Percentiles rank a stretch among this genome's conserved stretches.
Conservation (phyloP, 2,888 invertebrate genomes). For the Leptopilina myrica region DNA sequence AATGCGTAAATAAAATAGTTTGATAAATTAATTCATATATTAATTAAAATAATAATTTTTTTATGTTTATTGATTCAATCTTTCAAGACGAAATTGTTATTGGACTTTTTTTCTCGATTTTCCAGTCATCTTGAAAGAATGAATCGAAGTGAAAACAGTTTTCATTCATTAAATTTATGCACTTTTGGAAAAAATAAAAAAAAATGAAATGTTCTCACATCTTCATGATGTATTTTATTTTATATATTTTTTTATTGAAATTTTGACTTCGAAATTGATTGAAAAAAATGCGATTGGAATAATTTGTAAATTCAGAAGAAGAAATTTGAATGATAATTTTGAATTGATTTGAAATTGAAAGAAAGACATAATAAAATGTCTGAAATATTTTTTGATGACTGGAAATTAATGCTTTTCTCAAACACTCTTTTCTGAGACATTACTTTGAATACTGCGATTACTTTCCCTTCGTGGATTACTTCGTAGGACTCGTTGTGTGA, state of each 20-base stretch:
- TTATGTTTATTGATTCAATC: not conserved
- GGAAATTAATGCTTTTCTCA: constrained; percentile 49
- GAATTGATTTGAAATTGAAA: no score
- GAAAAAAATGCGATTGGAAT: no score
- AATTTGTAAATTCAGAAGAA: no score
- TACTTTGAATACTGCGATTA: constrained; percentile 68
- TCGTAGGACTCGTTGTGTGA: constrained; percentile 51
- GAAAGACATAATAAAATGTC: not conserved
- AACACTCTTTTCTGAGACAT: constrained; percentile 72
- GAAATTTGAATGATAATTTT: no score
- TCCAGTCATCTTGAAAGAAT: not conserved
- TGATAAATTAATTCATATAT: not conserved
- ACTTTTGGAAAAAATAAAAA: not conserved
- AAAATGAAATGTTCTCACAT: not conserved
- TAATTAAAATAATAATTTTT: not conserved
- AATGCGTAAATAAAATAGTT: not conserved
- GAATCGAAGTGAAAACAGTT: not conserved
- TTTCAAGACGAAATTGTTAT: not conserved
- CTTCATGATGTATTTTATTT: not conserved
- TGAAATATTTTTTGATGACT: not conserved
- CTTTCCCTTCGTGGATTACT: constrained; percentile 67
- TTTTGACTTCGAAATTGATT: no score
- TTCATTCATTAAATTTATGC: not conserved
- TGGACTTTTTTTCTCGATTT: not conserved
- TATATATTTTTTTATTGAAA: not conserved